These are phyloP conservation scores for Petrocephalus schoutedeni DNA, from an alignment of 2,797 vertebrate species.

Conservation along the genomic window DNA sequence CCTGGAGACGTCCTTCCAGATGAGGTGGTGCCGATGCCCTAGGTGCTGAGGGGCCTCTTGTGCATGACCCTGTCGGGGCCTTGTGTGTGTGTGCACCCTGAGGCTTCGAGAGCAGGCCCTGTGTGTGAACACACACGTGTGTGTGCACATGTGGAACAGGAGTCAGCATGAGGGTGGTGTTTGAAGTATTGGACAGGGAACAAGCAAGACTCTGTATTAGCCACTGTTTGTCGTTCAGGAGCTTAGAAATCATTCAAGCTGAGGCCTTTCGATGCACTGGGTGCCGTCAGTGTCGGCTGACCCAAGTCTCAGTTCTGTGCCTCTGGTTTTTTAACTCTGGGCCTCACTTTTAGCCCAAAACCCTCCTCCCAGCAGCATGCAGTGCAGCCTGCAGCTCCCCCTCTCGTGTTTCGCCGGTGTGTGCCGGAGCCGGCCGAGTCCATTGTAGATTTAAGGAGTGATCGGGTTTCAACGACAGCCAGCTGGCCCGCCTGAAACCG, in stretches of 20 bases:
- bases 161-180: background rate
- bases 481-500: constrained; percentile 7
- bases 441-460: background rate
- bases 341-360: no score
- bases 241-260: background rate
- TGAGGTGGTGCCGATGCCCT: constrained; percentile 15
- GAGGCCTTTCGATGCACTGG: background rate
- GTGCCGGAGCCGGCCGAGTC: background rate
- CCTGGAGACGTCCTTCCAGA: constrained; percentile 24
- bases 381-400: background rate
- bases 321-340: background rate
- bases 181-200: background rate
- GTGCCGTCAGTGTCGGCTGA: background rate
- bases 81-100: background rate
- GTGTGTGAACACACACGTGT: background rate
- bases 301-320: background rate
- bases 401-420: background rate
- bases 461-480: background rate
- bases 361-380: background rate
- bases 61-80: background rate
- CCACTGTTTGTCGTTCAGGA: background rate
- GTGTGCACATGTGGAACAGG: background rate
- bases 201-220: background rate
- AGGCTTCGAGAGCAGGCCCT: background rate
- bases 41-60: background rate